Percentiles rank a stretch among this genome's conserved stretches.
Conservation (phyloP, 2,888 invertebrate species). For the Eristalinus aeneus region DNA sequence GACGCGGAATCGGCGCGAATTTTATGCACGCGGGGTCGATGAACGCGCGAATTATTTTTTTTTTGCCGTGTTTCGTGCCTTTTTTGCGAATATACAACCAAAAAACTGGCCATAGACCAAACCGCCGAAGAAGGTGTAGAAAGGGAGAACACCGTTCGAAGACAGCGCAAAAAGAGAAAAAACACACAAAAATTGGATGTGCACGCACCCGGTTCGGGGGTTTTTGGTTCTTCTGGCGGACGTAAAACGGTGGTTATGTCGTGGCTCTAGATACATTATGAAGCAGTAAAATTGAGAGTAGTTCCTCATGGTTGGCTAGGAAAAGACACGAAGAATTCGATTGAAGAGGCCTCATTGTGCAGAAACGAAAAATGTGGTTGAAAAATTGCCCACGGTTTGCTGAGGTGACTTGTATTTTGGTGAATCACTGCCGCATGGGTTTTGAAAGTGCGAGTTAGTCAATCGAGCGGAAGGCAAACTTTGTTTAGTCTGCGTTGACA, state of each 20-base stretch:
- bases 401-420: neutral
- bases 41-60: constrained; percentile 25
- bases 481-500: too few relatives aligned
- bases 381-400: neutral
- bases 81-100: constrained; percentile 12
- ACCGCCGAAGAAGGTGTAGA: neutral
- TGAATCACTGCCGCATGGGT: too few relatives aligned
- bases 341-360: neutral
- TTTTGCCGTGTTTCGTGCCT: neutral
- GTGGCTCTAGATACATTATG: neutral
- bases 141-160: neutral
- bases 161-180: neutral
- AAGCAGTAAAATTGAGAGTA: constrained; percentile 6
- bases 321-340: neutral
- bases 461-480: too few relatives aligned
- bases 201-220: constrained; percentile 4
- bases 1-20: constrained; percentile 19
- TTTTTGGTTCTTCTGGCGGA: neutral
- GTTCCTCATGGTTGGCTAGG: neutral
- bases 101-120: neutral
- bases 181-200: constrained; percentile 2
- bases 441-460: too few relatives aligned
- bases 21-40: constrained; percentile 34
- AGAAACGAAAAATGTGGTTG: neutral
- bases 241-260: neutral